Base-by-base conservation (phyloP, 1,140 invertebrate species). In the Drosophila pseudoananassae region DNA sequence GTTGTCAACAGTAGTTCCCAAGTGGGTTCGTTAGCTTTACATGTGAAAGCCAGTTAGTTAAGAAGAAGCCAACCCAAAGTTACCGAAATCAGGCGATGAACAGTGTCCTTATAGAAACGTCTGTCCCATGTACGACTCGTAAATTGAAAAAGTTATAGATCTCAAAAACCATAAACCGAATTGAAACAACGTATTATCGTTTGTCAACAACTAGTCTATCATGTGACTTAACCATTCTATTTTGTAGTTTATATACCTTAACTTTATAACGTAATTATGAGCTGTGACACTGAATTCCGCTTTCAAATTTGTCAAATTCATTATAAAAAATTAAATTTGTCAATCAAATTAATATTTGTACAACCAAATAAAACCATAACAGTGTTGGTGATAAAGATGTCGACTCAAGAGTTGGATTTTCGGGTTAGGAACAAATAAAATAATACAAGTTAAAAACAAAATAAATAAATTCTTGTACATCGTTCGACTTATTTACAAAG, bases 381-480 rank as follows among this genome's bases (percentile, higher is more conserved):
- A 12, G 38, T n/a, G 3, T 40, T 15, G 14, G 4, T 57, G 23
- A n/a, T 56, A 31, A 15, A 9, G 23, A 3, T 14, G 14, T 12
- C 7, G 17, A 47, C 43, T 46, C 55, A 14, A 4, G 15, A 46
- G 40, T 31, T 27, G 25, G 43, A 43, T 52, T 45, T 36, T 17
- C 25, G 46, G 31, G 54, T 27, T 56, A 57, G 45, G 27, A 76
- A 57, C 47, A 76, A 27, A 63, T 40, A 36, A 46, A 45, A 55
- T 27, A 66, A 61, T 43, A 51, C 12, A 65, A 64, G 78, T 53
- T 31, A 60, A 47, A 47, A 56, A 47, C 40, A 52, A n/a, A 77
- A 82, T 82, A 82, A 77, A 82, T 81, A 73, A 38, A 63, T 46
- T 46, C 23, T 14, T 14, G 52, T 46, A 52, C 14, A 71, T n/a